Evolutionary conservation across 2,888 invertebrate genomes (phyloP), one percentile per base, ranked within the genome.

Genomic region (Lepidonotus clava): DNA sequence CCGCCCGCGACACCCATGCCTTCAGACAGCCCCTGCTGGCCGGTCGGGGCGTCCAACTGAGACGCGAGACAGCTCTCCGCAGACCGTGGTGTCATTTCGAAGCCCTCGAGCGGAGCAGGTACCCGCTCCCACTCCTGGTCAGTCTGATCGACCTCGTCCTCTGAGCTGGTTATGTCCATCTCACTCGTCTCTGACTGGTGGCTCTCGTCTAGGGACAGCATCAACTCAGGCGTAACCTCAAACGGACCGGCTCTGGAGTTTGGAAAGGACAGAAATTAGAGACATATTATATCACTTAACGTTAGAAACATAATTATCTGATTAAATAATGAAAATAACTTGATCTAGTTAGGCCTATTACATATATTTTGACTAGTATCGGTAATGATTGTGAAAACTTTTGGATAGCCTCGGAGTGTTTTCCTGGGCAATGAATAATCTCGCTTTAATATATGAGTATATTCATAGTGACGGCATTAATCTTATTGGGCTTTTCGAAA

Each of bases 101-200:
- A 86, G 53, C 91, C 91, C 0, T 91, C 89, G 28, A 92, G 87
- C 34, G 91, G 91, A 34, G 89, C 90, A 34, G 90, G 90, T 34
- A 97, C 96, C 87, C 96, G 96, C 94, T 97, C 97, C 97, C 97
- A 97, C 92, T 89, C 89, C 40, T 24, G 76, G 34, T 88, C 89
- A 1, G 28, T 67, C 24, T 88, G 84, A 92, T 97, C 97, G 89
- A 96, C 95, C 88, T 95, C 95, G 89, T 96, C 96, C 90, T 96
- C 96, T 0, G 96, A 88, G 8, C 88, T 96, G 92, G 96, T 96
- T 0, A 96, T 96, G 91, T 96, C 96, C 40, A 93, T 92, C 18
- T 92, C 93, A 86, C 92, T 93, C 86, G 96, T 96, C 87, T 95
- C 94, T 40, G 95, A 90, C n/a, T 89, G 86, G 40, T 90, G 61